Conservation (phyloP, 2,797 vertebrate genomes). For the Eulemur coronatus region DNA sequence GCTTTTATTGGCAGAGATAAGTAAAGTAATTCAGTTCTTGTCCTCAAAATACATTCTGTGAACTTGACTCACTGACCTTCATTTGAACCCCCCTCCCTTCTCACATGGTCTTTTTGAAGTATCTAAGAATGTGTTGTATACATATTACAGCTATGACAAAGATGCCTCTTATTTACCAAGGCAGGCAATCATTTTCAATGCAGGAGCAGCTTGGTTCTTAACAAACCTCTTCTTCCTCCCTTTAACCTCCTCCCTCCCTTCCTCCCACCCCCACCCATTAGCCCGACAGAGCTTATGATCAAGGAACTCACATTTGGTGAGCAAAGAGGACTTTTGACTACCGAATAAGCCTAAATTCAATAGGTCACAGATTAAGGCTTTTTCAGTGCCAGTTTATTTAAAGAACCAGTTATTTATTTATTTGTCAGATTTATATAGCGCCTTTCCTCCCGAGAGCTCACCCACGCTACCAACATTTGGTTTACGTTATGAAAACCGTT, state of each 20-base stretch:
- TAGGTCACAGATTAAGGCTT: constrained; percentile 35
- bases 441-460: constrained; percentile 70
- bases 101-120: constrained; percentile 16
- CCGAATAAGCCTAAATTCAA: not conserved
- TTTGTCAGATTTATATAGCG: constrained; percentile 77
- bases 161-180: constrained; percentile 24
- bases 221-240: not conserved
- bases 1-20: constrained; percentile 52
- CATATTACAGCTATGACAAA: not conserved
- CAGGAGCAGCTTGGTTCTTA: not conserved
- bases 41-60: constrained; percentile 60
- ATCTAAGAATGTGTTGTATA: constrained; percentile 42
- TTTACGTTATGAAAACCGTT: constrained; percentile 78
- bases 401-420: constrained; percentile 77
- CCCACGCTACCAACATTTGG: constrained; percentile 80
- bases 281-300: not conserved
- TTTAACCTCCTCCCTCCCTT: not conserved
- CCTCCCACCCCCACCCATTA: not conserved
- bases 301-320: not conserved
- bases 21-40: constrained; percentile 34
- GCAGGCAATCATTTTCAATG: not conserved
- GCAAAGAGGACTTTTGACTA: constrained; percentile 10
- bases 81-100: constrained; percentile 32
- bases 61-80: constrained; percentile 51
- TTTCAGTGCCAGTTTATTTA: constrained; percentile 57